Evolutionary conservation across 2,888 invertebrate species (phyloP), one percentile per base, ranked within the genome.

Genomic region (Sesia bembeciformis): DNA sequence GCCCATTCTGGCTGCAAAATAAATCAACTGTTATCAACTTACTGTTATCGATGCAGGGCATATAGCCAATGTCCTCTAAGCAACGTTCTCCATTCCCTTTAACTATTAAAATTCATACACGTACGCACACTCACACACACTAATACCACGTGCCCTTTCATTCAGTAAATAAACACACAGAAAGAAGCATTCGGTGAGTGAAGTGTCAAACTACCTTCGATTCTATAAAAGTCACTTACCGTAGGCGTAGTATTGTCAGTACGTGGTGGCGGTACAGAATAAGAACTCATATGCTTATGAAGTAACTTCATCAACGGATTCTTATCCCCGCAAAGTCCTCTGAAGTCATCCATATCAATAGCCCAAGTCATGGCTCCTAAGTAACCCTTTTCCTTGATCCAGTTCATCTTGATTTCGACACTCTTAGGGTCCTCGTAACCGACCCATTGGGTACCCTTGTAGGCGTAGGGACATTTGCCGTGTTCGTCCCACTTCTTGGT

Each of bases 301-400:
- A 97, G 84, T 53, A 95, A 91, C 58, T 94, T 93, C 60, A 94
- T 93, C 5, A 97, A 81, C 0, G 93, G 91, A 76, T 97, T 96
- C 67, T 92, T 91, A 0, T 92, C 90, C 0, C 97, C 97, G 67
- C 97, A 97, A 1, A 95, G 74, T 0, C 96, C 96, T 56, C 91
- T 91, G 75, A 96, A 97, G 76, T 97, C 97, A 57, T 97, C 97
- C 96, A 97, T 96, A 64, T 96, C 96, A 52, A 97, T 93, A 39
- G 97, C 97, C 97, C 97, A 97, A 23, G 93, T 94, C 97, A 97
- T 97, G 0, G 96, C 96, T 0, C 97, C 97, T 0, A 93, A 93
- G 62, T 87, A 87, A 0, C 96, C 96, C 74, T 94, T 95, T 55
- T 91, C 70, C 72, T 94, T 96, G 63, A 97, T 95, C 90, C 92